Percentiles rank a stretch among this genome's conserved stretches.
Conservation (phyloP, 64 coral and sea anemone genomes). For the Exaiptasia diaphana region DNA sequence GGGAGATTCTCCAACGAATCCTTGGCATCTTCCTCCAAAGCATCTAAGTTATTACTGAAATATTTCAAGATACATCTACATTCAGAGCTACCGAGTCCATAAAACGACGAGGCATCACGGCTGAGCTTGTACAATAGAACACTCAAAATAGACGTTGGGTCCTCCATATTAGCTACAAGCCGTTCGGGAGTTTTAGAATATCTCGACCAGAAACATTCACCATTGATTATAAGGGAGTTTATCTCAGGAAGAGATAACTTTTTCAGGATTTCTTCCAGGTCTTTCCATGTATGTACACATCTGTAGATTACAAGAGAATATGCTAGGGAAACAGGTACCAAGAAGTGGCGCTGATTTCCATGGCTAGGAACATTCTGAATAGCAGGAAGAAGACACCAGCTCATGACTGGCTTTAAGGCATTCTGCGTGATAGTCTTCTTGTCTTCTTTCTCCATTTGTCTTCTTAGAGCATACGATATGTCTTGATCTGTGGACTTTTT, state of each 20-base stretch:
- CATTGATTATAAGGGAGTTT: not conserved
- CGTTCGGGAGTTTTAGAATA: not conserved
- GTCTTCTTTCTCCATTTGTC: not conserved
- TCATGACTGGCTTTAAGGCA: not conserved
- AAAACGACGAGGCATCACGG: not conserved
- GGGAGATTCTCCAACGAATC: constrained; percentile 1
- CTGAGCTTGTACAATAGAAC: not conserved
- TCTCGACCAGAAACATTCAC: not conserved
- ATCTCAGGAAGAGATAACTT: not conserved
- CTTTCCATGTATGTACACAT: no score
- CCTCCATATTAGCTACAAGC: not conserved
- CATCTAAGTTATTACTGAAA: not conserved
- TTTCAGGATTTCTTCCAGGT: not conserved
- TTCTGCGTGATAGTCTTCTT: not conserved
- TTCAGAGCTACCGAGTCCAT: not conserved
- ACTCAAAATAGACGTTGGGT: not conserved
- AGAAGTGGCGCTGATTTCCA: not conserved
- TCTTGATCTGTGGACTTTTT: not conserved
- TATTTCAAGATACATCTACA: not conserved
- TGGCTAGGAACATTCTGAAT: not conserved
- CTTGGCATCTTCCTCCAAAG: not conserved
- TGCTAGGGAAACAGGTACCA: not conserved
- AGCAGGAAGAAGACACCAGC: not conserved
- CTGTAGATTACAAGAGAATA: not conserved
- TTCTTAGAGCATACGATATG: not conserved